Percentiles rank a stretch among this genome's conserved stretches.
These are phyloP conservation scores for Ceratoteleas bidentatus DNA, from an alignment of 1,140 invertebrate species.

Conservation along the genomic window DNA sequence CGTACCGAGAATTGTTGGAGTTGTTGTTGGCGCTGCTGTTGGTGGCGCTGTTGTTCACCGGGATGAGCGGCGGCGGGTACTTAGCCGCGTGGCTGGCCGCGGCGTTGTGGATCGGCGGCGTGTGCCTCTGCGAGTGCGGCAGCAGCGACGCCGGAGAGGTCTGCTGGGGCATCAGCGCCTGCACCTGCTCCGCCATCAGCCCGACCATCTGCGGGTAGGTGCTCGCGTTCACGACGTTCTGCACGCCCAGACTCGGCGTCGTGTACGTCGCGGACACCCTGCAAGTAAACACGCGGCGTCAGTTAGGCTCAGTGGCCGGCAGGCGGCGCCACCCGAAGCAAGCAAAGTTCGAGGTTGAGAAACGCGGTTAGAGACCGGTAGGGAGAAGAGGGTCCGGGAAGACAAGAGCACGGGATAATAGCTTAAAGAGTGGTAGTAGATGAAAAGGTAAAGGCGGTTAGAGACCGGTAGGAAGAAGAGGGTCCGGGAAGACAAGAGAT, in stretches of 20 bases:
- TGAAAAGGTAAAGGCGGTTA: too few species aligned
- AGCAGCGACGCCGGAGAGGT: slow-evolving; percentile 74
- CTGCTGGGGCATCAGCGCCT: slow-evolving; percentile 78
- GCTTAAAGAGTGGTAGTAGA: too few species aligned
- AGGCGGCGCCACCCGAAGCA: too few species aligned
- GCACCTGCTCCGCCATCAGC: slow-evolving; percentile 77
- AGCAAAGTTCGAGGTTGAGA: too few species aligned
- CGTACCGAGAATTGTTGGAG: slow-evolving; percentile 52
- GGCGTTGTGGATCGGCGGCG: slow-evolving; percentile 76
- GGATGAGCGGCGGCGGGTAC: slow-evolving; percentile 83
- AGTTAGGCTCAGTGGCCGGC: too few species aligned
- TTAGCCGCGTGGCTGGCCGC: slow-evolving; percentile 75
- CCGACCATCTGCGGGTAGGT: slow-evolving; percentile 79
- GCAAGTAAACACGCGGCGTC: slow-evolving; percentile 67
- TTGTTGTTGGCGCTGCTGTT: slow-evolving; percentile 55
- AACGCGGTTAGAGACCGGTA: too few species aligned
- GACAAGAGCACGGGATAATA: too few species aligned
- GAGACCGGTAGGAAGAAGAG: too few species aligned
- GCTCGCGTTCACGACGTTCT: slow-evolving; percentile 76
- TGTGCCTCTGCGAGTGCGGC: slow-evolving; percentile 77
- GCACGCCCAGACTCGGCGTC: slow-evolving; percentile 76
- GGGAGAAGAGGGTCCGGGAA: too few species aligned
- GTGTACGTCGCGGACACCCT: slow-evolving; percentile 81
- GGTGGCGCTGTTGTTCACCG: slow-evolving; percentile 78
- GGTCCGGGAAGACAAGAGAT: too few species aligned